These are phyloP conservation scores for Litoditis marina DNA, from an alignment of 2,888 invertebrate genomes.

Conservation along the genomic window DNA sequence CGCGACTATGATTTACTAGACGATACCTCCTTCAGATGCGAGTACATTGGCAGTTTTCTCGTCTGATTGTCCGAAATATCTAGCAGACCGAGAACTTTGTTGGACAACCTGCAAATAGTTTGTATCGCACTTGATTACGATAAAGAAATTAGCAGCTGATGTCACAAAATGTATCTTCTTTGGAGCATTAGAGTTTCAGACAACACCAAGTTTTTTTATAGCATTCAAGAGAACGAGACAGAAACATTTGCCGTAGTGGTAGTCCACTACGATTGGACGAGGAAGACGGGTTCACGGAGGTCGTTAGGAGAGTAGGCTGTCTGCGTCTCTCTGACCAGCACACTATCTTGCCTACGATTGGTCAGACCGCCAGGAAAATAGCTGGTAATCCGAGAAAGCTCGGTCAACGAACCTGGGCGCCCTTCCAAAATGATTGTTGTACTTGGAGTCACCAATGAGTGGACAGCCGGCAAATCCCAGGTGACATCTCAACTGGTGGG, in stretches of 20 bases:
- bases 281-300: too few species aligned
- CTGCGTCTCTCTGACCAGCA: too few species aligned
- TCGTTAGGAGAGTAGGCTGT: too few species aligned
- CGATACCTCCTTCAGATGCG: slow-evolving; percentile 11
- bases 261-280: too few species aligned
- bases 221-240: too few species aligned
- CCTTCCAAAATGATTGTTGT: not conserved
- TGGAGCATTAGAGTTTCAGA: not conserved
- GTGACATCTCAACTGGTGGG: slow-evolving; percentile 16
- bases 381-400: not conserved
- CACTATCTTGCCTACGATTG: too few species aligned
- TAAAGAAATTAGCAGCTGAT: not conserved
- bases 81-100: not conserved
- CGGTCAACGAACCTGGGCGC: not conserved
- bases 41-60: slow-evolving; percentile 7
- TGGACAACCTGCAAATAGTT: not conserved
- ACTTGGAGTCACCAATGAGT: slow-evolving; percentile 11
- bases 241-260: too few species aligned
- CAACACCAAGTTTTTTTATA: not conserved
- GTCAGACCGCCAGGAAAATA: not conserved
- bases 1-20: too few species aligned
- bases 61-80: slow-evolving; percentile 2
- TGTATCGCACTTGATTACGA: not conserved
- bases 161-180: too few species aligned
- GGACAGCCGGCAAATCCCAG: slow-evolving; percentile 5